These are phyloP conservation scores for Lottia scabra DNA, from an alignment of 2,888 invertebrate genomes.

Conservation along the genomic window DNA sequence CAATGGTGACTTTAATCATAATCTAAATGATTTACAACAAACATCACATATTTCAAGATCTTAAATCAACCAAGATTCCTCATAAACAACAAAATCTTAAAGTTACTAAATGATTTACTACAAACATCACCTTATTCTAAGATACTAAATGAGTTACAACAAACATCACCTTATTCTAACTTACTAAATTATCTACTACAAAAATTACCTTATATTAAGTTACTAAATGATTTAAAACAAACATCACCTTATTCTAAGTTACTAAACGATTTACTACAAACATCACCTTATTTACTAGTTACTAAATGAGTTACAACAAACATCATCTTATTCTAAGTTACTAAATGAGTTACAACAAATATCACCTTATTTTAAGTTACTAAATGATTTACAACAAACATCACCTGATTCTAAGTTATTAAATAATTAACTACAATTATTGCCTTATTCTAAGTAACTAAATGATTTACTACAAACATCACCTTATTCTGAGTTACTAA, in stretches of 20 bases:
- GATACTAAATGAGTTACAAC: slow-evolving; percentile 23
- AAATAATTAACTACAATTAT: too few relatives aligned
- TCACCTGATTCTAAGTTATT: too few relatives aligned
- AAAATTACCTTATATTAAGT: slow-evolving; percentile 57
- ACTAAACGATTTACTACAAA: not conserved
- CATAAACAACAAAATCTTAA: not conserved
- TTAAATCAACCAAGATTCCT: not conserved
- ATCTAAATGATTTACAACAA: too few relatives aligned
- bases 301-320: not conserved
- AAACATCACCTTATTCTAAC: not conserved
- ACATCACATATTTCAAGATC: not conserved
- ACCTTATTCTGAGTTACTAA: too few relatives aligned
- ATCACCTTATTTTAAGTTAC: slow-evolving; percentile 62
- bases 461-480: too few relatives aligned
- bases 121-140: slow-evolving; percentile 55
- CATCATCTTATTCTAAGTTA: not conserved
- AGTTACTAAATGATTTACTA: not conserved
- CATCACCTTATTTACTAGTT: slow-evolving; percentile 60
- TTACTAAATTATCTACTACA: not conserved
- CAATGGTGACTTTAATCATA: too few relatives aligned
- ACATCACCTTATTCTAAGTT: not conserved
- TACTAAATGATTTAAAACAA: too few relatives aligned
- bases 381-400: too few relatives aligned
- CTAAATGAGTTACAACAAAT: not conserved
- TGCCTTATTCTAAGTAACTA: too few relatives aligned